phyloP scores from a whole-genome alignment of 2,888 invertebrate species.

The Spialia ferax region DNA sequence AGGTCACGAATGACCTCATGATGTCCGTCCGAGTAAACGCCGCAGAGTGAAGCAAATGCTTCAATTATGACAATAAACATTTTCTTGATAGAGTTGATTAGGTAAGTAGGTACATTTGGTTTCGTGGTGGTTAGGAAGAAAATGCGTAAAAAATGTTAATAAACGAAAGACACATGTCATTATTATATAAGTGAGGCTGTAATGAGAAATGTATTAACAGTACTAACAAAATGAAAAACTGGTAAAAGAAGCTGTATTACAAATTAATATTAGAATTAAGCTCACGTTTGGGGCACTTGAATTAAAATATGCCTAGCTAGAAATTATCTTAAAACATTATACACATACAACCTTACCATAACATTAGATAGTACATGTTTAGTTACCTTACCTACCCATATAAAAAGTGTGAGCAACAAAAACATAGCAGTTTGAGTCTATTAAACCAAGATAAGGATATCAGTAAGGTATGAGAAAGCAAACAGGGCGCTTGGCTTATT shows the following conservation, averaged over 20 bases:
- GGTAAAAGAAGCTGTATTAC: too few species aligned
- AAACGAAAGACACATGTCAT: too few species aligned
- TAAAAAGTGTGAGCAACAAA: not conserved
- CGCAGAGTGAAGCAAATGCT: constrained; percentile 59
- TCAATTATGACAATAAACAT: constrained; percentile 65
- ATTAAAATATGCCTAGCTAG: too few species aligned
- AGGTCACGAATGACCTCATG: constrained; percentile 76
- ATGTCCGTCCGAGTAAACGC: constrained; percentile 49
- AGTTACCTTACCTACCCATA: too few species aligned
- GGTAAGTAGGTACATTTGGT: constrained; percentile 45
- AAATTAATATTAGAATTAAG: too few species aligned
- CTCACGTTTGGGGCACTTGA: too few species aligned
- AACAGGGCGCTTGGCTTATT: constrained; percentile 55
- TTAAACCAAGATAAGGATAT: not conserved
- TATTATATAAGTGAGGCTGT: too few species aligned
- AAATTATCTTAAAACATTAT: too few species aligned
- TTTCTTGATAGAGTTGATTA: constrained; percentile 57
- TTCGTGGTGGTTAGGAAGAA: not conserved
- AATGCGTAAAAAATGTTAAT: constrained; percentile 25
- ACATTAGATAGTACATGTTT: too few species aligned
- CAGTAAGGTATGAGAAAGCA: constrained; percentile 54
- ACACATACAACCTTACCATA: too few species aligned
- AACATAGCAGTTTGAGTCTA: not conserved
- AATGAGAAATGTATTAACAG: too few species aligned
- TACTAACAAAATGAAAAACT: too few species aligned